Evolutionary conservation across 2,797 vertebrate genomes (phyloP).

Genomic region (Holocentrus rufus): DNA sequence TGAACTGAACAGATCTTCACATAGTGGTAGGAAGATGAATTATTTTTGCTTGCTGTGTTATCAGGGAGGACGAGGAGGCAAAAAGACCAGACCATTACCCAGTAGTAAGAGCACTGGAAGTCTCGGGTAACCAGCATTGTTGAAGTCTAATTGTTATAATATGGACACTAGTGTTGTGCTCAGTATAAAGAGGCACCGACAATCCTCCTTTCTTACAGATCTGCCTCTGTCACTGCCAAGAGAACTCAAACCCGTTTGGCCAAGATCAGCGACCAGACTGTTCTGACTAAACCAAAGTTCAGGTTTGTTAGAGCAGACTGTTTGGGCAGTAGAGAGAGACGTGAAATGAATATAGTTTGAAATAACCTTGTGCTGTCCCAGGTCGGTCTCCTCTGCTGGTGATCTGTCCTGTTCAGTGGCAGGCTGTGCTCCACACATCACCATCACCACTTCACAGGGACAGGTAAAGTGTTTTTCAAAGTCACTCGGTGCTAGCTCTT

Average conservation of each 20-base stretch:
- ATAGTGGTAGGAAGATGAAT: too few species aligned
- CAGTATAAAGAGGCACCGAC: accelerated
- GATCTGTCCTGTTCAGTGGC: constrained; percentile 62
- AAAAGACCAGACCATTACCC: constrained; percentile 22
- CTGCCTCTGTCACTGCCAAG: constrained; percentile 26
- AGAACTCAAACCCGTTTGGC: constrained; percentile 50
- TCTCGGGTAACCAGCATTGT: constrained; percentile 43
- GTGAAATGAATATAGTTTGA: neutral
- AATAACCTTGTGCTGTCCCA: neutral
- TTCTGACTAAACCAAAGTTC: constrained; percentile 40
- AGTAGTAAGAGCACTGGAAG: constrained; percentile 74
- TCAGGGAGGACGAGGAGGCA: constrained; percentile 55
- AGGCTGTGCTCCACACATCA: constrained; percentile 70
- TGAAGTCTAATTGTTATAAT: neutral
- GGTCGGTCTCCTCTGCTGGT: constrained; percentile 64
- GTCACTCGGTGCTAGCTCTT: neutral
- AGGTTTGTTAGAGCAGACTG: constrained; percentile 52
- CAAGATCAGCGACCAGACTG: constrained; percentile 40
- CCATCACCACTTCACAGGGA: constrained; percentile 85
- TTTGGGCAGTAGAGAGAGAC: too few species aligned
- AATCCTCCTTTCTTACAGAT: constrained; percentile 10
- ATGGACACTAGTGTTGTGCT: neutral
- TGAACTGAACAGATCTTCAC: too few species aligned
- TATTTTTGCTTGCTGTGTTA: neutral
- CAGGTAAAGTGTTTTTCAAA: constrained; percentile 71